Evolutionary conservation across 2,888 invertebrate species (phyloP).

Genomic region (Rhagonycha fulva): DNA sequence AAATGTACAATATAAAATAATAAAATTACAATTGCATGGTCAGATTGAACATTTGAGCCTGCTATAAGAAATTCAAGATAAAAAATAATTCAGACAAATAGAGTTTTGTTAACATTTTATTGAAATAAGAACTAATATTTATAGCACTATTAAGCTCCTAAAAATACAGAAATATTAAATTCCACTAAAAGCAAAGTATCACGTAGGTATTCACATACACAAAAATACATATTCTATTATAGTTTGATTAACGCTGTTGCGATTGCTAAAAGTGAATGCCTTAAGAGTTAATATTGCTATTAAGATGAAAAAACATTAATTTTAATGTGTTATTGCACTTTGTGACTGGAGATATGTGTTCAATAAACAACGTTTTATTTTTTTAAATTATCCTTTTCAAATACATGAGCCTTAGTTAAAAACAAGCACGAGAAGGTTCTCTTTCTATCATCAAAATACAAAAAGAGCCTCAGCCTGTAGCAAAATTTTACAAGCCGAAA

Average conservation of each 20-base stretch:
- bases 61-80: too few species aligned
- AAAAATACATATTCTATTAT: conserved; percentile 47
- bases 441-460: background rate
- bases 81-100: background rate
- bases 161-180: conserved; percentile 49
- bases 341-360: conserved; percentile 44
- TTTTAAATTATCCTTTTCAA: background rate
- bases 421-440: background rate
- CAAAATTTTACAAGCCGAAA: background rate
- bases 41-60: too few species aligned
- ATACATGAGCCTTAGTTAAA: background rate
- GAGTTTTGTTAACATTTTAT: conserved; percentile 39
- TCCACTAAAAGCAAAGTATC: conserved; percentile 51
- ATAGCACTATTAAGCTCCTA: conserved; percentile 47
- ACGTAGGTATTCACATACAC: conserved; percentile 51
- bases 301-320: conserved; percentile 29
- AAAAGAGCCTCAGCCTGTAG: background rate
- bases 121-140: conserved; percentile 48
- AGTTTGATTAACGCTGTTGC: conserved; percentile 36
- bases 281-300: conserved; percentile 41
- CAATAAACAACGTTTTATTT: conserved; percentile 24
- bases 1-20: too few species aligned
- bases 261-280: conserved; percentile 37
- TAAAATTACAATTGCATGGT: too few species aligned
- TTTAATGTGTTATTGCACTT: conserved; percentile 41